Evolutionary conservation across 2,797 vertebrate species (phyloP).

Genomic region (Spheniscus humboldti): DNA sequence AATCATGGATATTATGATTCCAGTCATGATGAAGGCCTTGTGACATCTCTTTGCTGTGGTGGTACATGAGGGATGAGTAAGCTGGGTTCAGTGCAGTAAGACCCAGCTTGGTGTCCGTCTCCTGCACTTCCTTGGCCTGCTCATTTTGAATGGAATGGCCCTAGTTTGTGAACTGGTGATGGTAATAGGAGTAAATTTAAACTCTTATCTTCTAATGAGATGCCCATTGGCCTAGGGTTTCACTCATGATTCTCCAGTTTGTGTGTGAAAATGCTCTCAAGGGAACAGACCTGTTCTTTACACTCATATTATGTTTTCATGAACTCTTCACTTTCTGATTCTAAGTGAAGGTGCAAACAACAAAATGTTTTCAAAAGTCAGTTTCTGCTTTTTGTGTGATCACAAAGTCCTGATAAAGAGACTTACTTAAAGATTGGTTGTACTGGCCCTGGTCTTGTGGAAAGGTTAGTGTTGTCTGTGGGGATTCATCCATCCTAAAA

Average conservation of each 20-base stretch:
- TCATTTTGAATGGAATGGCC: not conserved
- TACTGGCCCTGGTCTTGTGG: not conserved
- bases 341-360: not conserved
- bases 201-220: not conserved
- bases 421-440: not conserved
- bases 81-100: not conserved
- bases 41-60: conserved; percentile 37
- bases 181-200: not conserved
- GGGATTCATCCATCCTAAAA: not conserved
- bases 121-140: not conserved
- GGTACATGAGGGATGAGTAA: not conserved
- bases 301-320: not conserved
- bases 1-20: conserved; percentile 52
- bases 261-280: not conserved
- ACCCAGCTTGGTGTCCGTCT: not conserved
- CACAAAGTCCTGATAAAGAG: not conserved
- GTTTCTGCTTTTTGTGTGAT: not conserved
- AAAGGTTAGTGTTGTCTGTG: not conserved
- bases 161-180: not conserved
- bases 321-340: not conserved
- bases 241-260: not conserved
- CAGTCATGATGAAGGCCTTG: conserved; percentile 38
- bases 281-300: not conserved
- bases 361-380: not conserved
- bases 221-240: not conserved